These are phyloP conservation scores for Cuculus canorus DNA, from an alignment of 2,797 vertebrate genomes.

Conservation along the genomic window DNA sequence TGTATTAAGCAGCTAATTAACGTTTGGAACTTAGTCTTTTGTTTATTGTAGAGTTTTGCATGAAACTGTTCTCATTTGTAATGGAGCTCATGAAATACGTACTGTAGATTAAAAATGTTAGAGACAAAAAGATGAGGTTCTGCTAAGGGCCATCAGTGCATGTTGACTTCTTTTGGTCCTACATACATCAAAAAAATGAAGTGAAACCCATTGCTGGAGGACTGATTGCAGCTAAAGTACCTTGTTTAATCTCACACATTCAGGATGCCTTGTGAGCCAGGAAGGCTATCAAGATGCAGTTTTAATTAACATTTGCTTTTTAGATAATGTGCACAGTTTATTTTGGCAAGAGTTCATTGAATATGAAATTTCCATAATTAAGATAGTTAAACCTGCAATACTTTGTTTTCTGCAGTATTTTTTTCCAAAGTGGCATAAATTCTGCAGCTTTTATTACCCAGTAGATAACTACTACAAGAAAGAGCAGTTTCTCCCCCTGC, in stretches of 20 bases:
- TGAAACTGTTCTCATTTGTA: slow-evolving; percentile 44
- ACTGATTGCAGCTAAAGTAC: slow-evolving; percentile 71
- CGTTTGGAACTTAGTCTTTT: slow-evolving; percentile 56
- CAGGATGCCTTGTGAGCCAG: slow-evolving; percentile 68
- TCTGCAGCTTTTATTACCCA: slow-evolving; percentile 62
- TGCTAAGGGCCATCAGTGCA: slow-evolving; percentile 40
- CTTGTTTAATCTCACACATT: slow-evolving; percentile 69
- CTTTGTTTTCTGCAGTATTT: slow-evolving; percentile 69
- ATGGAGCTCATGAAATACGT: slow-evolving; percentile 48
- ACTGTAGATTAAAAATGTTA: slow-evolving; percentile 30
- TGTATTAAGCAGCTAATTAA: slow-evolving; percentile 74
- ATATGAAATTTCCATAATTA: slow-evolving; percentile 79
- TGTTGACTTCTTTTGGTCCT: slow-evolving; percentile 61
- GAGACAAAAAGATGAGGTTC: slow-evolving; percentile 53
- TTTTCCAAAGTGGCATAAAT: slow-evolving; percentile 66
- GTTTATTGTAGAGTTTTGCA: slow-evolving; percentile 60
- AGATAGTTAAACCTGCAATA: slow-evolving; percentile 77
- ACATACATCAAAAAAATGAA: slow-evolving; percentile 69
- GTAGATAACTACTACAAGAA: slow-evolving; percentile 57
- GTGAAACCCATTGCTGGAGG: slow-evolving; percentile 33
- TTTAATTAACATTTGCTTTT: slow-evolving; percentile 82
- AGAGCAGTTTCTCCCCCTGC: slow-evolving; percentile 39
- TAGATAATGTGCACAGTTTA: slow-evolving; percentile 77
- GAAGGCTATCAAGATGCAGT: slow-evolving; percentile 73
- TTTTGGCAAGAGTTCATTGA: slow-evolving; percentile 79